phyloP scores from a whole-genome alignment of 1,140 invertebrate genomes.

The Venturia canescens region DNA sequence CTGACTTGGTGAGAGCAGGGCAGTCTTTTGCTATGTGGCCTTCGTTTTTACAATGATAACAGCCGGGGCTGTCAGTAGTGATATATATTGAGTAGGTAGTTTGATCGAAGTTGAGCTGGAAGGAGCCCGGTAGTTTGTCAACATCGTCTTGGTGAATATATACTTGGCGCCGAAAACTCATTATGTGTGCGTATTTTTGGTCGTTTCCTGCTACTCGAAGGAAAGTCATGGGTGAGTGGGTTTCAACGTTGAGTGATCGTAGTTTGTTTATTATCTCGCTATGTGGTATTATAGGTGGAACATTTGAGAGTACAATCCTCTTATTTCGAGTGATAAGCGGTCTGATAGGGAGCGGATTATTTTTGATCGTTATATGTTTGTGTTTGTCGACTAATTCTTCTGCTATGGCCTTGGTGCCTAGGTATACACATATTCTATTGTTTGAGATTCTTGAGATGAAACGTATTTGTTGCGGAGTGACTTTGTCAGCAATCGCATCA shows the following conservation, averaged over 20 bases:
- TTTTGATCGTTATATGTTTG: conserved; percentile 37
- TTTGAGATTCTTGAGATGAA: conserved; percentile 48
- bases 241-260: neutral
- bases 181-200: neutral
- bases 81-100: conserved; percentile 38
- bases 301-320: conserved; percentile 44
- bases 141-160: conserved; percentile 37
- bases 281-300: conserved; percentile 35
- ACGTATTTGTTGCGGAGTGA: conserved; percentile 38
- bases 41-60: conserved; percentile 38
- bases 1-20: neutral
- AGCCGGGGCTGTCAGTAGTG: conserved; percentile 14
- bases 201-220: conserved; percentile 35
- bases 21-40: conserved; percentile 30
- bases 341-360: conserved; percentile 27
- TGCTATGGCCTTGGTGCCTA: conserved; percentile 40
- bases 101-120: conserved; percentile 31
- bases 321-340: conserved; percentile 41
- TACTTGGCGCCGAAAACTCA: conserved; percentile 41
- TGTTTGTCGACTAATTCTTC: conserved; percentile 41
- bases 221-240: conserved; percentile 18
- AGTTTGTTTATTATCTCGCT: neutral
- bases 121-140: conserved; percentile 21
- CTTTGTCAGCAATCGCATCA: conserved; percentile 32
- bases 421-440: conserved; percentile 49